Base-by-base conservation (phyloP, 2,113 vertebrate species). In the Rhizomys pruinosus region DNA sequence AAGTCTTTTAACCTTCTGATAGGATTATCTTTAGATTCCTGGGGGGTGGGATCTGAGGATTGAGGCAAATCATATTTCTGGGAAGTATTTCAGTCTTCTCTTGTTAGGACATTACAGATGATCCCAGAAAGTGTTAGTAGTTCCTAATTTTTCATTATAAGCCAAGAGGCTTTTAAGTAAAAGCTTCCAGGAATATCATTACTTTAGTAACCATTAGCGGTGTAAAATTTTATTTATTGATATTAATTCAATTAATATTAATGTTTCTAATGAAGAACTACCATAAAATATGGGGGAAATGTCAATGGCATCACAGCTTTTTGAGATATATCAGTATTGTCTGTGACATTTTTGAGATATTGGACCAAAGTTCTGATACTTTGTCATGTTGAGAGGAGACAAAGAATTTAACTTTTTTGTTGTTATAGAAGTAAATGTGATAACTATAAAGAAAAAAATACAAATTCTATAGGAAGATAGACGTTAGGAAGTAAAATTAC, bases 231-330 rank as follows among this genome's bases (percentile, higher is more conserved):
- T 23, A 64, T 25, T 81, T 90, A 63, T 3, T 81, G 42, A 39
- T 88, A 85, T 57, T 80, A 94, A 57, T 88, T 93, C 72, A 80
- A 42, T 88, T 84, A 20, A 84, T 90, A 8, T 66, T 92, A 84
- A 87, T 89, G 19, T 42, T 81, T 91, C 63, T 86, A 82, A 88
- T 27, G 90, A 90, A 37, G 42, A 95, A 72, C 68, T 90, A 19
- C 61, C 37, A 79, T 68, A 89, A 91, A 61, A 90, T 87, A 63
- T 74, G 39, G 5, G 13, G 8, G 57, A 84, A 81, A 63, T 39
- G 3, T 32, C 63, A 12, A 11, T 87, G 17, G 23, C 89, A 52
- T 89, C 55, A 44, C n/a, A 64, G 42, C 59, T 87, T 34, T 37
- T 37, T 66, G 32, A 61, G 27, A 71, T 61, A 4, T 61, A 7